Evolutionary conservation across 2,888 invertebrate species (phyloP), one percentile per base, ranked within the genome.

Genomic region (Tridacna crocea): DNA sequence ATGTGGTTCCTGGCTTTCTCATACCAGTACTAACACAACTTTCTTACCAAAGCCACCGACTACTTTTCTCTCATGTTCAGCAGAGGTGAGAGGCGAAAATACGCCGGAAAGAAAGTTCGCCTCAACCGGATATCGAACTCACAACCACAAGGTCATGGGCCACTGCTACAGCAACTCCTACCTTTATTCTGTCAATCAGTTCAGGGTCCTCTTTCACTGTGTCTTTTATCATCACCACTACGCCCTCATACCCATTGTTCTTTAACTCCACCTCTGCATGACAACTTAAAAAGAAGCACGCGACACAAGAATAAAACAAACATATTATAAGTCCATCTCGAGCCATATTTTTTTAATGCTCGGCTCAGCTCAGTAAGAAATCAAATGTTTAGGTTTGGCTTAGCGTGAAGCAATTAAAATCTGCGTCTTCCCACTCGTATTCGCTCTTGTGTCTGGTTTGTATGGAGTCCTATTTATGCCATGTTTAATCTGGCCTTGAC

Each of bases 231-330:
- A 75, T 36, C 12, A 75, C 66, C 6, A 66, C 36, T 13, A 75
- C 66, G 8, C 75, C 75, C 22, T 75, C 75, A 36, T 75, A 75
- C 11, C 75, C 75, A 51, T 75, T 75, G 48, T 75, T 36, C 17
- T 66, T 55, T 17, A 75, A 55, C n/a, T 48, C 24, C 22, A 75
- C 17, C 36, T 58, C 27, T 10, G 36, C 73, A n/a, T 27, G 17
- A 27, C 63, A 26, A 1, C 6, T 17, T 12, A 63, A 26, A 17
- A 11, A 63, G 27, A 0, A 10, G 27, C 26, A 26, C 24, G 27
- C 17, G 63, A 63, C 24, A 22, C 63, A 63, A 11, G 15, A 26
- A 26, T 26, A 63, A 19, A 63, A 22, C 27, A 63, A 22, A 17
- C 63, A 63, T 13, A 63, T 12, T 26, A n/a, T 0, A 10, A 26